Base-by-base conservation (phyloP, 2,888 invertebrate genomes). In the Eurois occulta region DNA sequence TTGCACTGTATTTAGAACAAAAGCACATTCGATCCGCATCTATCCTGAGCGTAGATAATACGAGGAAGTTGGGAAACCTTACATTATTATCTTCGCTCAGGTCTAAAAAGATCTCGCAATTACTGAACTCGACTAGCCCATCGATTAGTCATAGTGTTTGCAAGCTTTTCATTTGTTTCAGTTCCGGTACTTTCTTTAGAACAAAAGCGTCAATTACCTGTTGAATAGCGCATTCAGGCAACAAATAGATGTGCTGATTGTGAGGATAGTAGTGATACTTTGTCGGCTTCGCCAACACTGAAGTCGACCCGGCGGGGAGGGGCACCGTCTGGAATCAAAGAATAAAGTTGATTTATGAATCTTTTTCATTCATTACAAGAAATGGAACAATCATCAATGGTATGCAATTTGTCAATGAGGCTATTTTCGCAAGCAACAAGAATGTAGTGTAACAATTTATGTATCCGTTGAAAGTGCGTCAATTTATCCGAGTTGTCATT, bases 231-330 rank as follows among this genome's bases (percentile, higher is more conserved):
- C 99, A 99, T 96, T 99, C 99, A 84, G 99, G 99, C 90, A 99
- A 97, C 91, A 99, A 97, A 96, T 99, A 99, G 92, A 99, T 98
- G 96, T 99, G 99, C 95, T 99, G 99, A 96, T 99, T 99, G 96
- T 99, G 99, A 48, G 99, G 99, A 95, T 99, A 99, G 96, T 99
- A 99, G 95, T 99, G 99, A 96, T 99, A 99, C 96, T 99, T 99
- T 85, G 99, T 99, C 43, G 99, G 99, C 94, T 99, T 99, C 71
- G 98, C 98, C 86, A 98, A 96, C 67, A 97, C 97, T 77, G 98
- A 97, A 81, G 98, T 97, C 66, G 98, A 97, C 35, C 97, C 97
- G 66, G 97, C 97, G 70, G 97, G 98, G 89, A 98, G 92, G 74
- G 97, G 97, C 86, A 97, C 96, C 90, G 98, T 98, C 98, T 98